Evolutionary conservation across 2,888 invertebrate genomes (phyloP).

Genomic region (Mythimna pallens): DNA sequence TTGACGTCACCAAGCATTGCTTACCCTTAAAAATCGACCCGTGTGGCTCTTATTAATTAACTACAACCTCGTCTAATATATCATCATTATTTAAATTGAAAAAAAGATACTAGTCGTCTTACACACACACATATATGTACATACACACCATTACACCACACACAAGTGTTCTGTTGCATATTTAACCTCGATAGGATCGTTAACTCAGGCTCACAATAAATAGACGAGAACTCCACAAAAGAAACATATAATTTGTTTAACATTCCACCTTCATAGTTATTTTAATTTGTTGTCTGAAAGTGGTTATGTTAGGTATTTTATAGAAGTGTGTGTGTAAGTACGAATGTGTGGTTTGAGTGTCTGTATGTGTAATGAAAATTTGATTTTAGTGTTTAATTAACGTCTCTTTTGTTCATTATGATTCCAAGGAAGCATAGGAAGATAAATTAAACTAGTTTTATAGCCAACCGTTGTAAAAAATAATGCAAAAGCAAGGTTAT

Average conservation of each 20-base stretch:
- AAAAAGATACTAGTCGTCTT: slow-evolving; percentile 32
- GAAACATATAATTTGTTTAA: slow-evolving; percentile 58
- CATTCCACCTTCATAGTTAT: slow-evolving; percentile 63
- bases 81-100: slow-evolving; percentile 42
- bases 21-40: too few species aligned
- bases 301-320: slow-evolving; percentile 20
- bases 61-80: not conserved
- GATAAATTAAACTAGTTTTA: too few species aligned
- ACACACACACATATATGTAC: not conserved
- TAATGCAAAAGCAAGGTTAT: too few species aligned
- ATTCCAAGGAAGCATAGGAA: too few species aligned
- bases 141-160: not conserved
- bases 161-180: slow-evolving; percentile 51
- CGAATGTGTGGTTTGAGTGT: not conserved
- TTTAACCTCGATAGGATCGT: slow-evolving; percentile 58
- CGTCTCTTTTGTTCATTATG: too few species aligned
- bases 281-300: slow-evolving; percentile 56
- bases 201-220: slow-evolving; percentile 57
- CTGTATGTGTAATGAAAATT: not conserved
- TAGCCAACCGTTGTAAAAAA: too few species aligned
- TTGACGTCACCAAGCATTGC: too few species aligned
- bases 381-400: too few species aligned
- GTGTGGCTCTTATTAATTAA: too few species aligned
- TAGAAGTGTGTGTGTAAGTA: not conserved
- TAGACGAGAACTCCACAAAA: slow-evolving; percentile 58